Base-by-base conservation (phyloP, 2,113 vertebrate species). In the Oreochromis niloticus region DNA sequence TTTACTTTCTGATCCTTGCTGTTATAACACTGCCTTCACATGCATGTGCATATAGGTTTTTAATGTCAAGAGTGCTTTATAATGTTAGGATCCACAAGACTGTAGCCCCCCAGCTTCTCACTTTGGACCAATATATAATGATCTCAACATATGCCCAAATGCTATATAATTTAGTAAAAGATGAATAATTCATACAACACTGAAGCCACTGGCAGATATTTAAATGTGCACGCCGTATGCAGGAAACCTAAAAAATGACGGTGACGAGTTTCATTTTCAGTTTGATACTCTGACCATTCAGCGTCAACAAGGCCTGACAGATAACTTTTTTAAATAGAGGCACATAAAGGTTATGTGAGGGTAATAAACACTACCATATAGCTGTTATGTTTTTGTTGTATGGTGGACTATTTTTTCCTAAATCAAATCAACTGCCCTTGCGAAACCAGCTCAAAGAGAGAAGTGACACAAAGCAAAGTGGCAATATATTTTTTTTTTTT, bases 171-270 rank as follows among this genome's bases (percentile, higher is more conserved):
- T 95, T 89, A 95, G 87, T 87, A 90, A 88, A 92, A 89, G 66
- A n/a, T 94, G 83, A 96, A 96, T 95, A 90, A 96, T 95, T 94
- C 88, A 95, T 94, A n/a, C 3, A 85, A 87, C 85, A 89, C 17
- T 92, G 88, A 86, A 46, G 89, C 83, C 85, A 83, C 87, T 89
- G 84, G 83, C 87, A 94, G 90, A 94, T 93, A 95, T 95, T 96
- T 90, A 94, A 95, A 93, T 85, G 92, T 91, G 82, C 19, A 46
- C 73, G 61, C 86, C 61, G 84, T 94, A 68, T 80, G 86, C 61
- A 13, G 85, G 71, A 91, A 90, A 93, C 83, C 87, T 91, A 87
- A 93, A 90, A 91, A 93, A 88, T 87, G 59, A 89, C 14, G 27
- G 82, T 50, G 71, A 87, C 80, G 19, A 56, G 66, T 86, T 90